Evolutionary conservation across 2,888 invertebrate genomes (phyloP).

Genomic region (Papilio elwesi): DNA sequence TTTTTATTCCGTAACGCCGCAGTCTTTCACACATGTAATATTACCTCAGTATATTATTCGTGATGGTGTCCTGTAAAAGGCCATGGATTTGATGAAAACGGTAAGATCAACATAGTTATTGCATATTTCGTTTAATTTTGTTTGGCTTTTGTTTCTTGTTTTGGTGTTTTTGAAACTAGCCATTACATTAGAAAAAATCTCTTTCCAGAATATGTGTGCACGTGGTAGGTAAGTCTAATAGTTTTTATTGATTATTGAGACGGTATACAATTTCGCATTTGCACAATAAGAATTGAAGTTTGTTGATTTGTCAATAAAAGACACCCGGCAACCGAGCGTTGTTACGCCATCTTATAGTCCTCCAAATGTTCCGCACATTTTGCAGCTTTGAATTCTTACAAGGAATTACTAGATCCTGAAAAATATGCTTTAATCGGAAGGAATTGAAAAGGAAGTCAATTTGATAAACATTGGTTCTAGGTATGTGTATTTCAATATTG

Average conservation of each 20-base stretch:
- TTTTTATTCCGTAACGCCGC: slow-evolving; percentile 67
- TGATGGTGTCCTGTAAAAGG: slow-evolving; percentile 83
- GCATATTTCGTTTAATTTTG: slow-evolving; percentile 68
- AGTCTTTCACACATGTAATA: slow-evolving; percentile 69
- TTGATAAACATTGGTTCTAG: slow-evolving; percentile 68
- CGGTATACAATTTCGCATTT: slow-evolving; percentile 71
- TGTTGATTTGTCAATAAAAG: slow-evolving; percentile 82
- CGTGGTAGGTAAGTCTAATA: slow-evolving; percentile 82
- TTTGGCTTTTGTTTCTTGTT: slow-evolving; percentile 85
- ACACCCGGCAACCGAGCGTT: slow-evolving; percentile 83
- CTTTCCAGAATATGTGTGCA: slow-evolving; percentile 83
- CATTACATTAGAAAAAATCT: slow-evolving; percentile 85
- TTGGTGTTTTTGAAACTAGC: slow-evolving; percentile 84
- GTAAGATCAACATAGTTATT: slow-evolving; percentile 71
- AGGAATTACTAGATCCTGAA: slow-evolving; percentile 68
- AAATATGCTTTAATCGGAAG: slow-evolving; percentile 69
- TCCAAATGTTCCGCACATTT: slow-evolving; percentile 81
- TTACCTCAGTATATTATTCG: slow-evolving; percentile 73
- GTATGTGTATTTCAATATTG: slow-evolving; percentile 79
- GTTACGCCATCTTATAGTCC: slow-evolving; percentile 84
- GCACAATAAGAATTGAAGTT: slow-evolving; percentile 62
- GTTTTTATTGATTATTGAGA: slow-evolving; percentile 70
- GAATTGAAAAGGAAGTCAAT: slow-evolving; percentile 67
- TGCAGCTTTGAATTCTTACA: slow-evolving; percentile 69
- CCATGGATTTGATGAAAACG: slow-evolving; percentile 86